Conservation (phyloP, 2,113 vertebrate genomes). For the Bathybates hornii region DNA sequence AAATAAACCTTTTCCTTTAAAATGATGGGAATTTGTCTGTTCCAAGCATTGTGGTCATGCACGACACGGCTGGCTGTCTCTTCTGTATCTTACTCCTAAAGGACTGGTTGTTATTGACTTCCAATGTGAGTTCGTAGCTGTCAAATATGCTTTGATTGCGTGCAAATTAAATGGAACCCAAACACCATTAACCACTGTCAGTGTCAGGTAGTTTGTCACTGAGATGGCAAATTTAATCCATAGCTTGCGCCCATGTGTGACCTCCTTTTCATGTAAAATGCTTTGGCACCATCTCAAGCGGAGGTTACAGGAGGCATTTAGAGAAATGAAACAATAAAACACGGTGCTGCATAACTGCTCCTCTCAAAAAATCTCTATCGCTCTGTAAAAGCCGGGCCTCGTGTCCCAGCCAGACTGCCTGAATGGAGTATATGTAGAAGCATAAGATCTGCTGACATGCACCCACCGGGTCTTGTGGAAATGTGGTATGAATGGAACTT, state of each 20-base stretch:
- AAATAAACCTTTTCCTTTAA: neutral
- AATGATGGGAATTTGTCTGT: conserved; percentile 2
- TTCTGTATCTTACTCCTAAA: neutral
- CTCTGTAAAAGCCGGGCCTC: neutral
- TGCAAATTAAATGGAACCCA: conserved; percentile 24
- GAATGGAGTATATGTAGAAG: conserved; percentile 17
- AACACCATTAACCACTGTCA: conserved; percentile 13
- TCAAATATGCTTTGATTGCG: neutral
- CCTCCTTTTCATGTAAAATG: neutral
- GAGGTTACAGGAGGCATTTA: neutral
- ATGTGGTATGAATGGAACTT: conserved; percentile 68
- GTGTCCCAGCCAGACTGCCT: neutral
- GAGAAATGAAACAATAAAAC: conserved; percentile 35
- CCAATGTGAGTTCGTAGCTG: neutral
- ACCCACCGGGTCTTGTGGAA: conserved; percentile 39
- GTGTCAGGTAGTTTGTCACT: conserved; percentile 39
- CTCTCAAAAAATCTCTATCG: neutral
- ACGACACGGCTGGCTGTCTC: neutral
- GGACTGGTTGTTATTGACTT: conserved; percentile 1
- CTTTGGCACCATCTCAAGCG: neutral
- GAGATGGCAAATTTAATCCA: conserved; percentile 20
- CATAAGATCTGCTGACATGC: conserved; percentile 59
- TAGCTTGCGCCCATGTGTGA: neutral
- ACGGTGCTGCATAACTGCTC: neutral
- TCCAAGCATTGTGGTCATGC: neutral